A percentile compares a stretch with the other conserved stretches of the same genome.
These are phyloP conservation scores for Portunus trituberculatus DNA, from an alignment of 1,140 invertebrate genomes.

Conservation along the genomic window DNA sequence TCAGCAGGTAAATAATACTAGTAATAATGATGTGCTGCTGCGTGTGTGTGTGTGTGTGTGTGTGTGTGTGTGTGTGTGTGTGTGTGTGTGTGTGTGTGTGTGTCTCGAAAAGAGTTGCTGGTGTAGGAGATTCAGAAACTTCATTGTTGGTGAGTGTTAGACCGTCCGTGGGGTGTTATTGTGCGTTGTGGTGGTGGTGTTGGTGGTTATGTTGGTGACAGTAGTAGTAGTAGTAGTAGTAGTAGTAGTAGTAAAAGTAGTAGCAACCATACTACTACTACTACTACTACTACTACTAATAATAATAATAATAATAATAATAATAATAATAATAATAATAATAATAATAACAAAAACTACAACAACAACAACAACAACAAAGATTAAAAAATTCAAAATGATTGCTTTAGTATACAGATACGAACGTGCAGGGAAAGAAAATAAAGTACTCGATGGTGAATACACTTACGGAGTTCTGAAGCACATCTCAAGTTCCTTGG, in stretches of 20 bases:
- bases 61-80: background rate
- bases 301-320: background rate
- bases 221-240: constrained; percentile 22
- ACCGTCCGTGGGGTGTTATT: too few species aligned
- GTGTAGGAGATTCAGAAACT: background rate
- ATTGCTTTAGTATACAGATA: too few species aligned
- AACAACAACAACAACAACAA: too few species aligned
- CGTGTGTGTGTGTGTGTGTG: background rate
- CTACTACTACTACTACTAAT: background rate
- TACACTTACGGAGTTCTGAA: too few species aligned
- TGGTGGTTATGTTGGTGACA: background rate
- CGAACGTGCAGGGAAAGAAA: too few species aligned
- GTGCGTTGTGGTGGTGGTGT: too few species aligned
- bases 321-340: too few species aligned
- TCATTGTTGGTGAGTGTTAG: too few species aligned
- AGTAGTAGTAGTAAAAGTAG: constrained; percentile 14
- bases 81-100: background rate
- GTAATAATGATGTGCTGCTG: background rate
- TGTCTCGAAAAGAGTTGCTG: background rate
- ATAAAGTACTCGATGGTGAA: too few species aligned
- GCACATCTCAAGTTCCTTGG: too few species aligned
- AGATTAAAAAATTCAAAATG: too few species aligned
- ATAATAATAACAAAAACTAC: too few species aligned
- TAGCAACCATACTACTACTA: background rate
- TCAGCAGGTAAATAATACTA: background rate